Evolutionary conservation across 2,797 vertebrate species (phyloP).

Genomic region (Chiroxiphia lanceolata): DNA sequence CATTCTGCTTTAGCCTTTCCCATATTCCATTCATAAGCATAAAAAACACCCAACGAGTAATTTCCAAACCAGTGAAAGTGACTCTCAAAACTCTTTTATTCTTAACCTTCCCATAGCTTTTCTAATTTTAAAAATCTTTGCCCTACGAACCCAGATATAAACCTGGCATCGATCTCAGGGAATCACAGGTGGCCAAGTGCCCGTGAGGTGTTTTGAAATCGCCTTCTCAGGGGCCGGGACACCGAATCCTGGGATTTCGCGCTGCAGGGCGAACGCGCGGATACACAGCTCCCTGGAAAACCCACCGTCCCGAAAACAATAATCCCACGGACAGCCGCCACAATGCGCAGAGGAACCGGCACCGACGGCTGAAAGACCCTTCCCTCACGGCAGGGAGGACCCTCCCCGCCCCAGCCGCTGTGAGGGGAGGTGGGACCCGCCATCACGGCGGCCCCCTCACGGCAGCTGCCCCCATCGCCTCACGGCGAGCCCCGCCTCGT

Average conservation of each 20-base stretch:
- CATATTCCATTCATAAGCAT: background rate
- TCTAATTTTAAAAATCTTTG: background rate
- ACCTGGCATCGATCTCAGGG: fast-evolving
- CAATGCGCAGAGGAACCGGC: fast-evolving
- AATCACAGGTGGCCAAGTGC: fast-evolving
- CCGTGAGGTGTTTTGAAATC: fast-evolving
- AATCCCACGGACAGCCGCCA: fast-evolving
- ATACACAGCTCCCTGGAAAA: fast-evolving
- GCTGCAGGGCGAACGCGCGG: too few relatives aligned
- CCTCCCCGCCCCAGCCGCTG: background rate
- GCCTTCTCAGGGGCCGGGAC: background rate
- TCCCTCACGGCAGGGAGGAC: background rate
- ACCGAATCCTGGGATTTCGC: fast-evolving
- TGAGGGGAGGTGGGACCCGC: background rate
- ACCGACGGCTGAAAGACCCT: fast-evolving
- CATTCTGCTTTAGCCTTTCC: background rate
- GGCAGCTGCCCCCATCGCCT: too few relatives aligned
- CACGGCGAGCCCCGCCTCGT: too few relatives aligned
- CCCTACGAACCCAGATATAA: background rate
- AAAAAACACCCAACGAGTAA: background rate
- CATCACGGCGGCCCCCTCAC: background rate
- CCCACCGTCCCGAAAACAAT: fast-evolving
- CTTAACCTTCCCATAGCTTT: fast-evolving
- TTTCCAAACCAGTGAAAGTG: fast-evolving
- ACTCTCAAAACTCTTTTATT: background rate